Conservation (phyloP, 2,797 vertebrate genomes). For the Neoniphon sammara region DNA sequence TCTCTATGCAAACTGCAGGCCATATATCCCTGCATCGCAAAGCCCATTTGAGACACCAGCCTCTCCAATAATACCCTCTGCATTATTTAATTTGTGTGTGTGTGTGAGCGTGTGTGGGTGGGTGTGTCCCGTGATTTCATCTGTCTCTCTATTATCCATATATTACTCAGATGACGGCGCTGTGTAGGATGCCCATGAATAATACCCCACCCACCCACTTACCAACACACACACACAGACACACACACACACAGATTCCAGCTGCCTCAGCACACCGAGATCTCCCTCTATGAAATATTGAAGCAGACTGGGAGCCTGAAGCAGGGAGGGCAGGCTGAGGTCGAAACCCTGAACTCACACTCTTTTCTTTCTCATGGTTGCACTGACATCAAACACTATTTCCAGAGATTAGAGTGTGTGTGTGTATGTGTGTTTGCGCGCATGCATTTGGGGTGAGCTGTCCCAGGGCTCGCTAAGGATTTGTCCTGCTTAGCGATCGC, state of each 20-base stretch:
- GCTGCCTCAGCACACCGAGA: conserved; percentile 23
- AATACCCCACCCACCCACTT: conserved; percentile 37
- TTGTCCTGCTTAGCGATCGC: background rate
- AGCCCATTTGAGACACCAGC: conserved; percentile 68
- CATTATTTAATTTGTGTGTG: conserved; percentile 71
- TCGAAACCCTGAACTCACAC: conserved; percentile 25
- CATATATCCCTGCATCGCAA: conserved; percentile 61
- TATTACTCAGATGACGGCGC: conserved; percentile 62
- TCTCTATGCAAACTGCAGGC: conserved; percentile 51
- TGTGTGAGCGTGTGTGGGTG: conserved; percentile 22
- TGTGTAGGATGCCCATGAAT: conserved; percentile 69
- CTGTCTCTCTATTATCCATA: conserved; percentile 44
- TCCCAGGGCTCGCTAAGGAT: background rate
- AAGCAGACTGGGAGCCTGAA: conserved; percentile 57
- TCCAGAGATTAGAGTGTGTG: background rate
- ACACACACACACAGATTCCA: conserved; percentile 13
- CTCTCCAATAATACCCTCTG: conserved; percentile 67
- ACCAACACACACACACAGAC: conserved; percentile 1
- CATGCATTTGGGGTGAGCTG: background rate
- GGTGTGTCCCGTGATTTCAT: conserved; percentile 27
- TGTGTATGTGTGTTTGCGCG: conserved; percentile 2
- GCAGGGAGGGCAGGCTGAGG: conserved; percentile 39
- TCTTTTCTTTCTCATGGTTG: conserved; percentile 13
- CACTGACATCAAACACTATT: conserved; percentile 8
- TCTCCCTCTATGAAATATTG: conserved; percentile 69